phyloP scores from a whole-genome alignment of 2,113 vertebrate genomes.

The Xenopus laevis region DNA sequence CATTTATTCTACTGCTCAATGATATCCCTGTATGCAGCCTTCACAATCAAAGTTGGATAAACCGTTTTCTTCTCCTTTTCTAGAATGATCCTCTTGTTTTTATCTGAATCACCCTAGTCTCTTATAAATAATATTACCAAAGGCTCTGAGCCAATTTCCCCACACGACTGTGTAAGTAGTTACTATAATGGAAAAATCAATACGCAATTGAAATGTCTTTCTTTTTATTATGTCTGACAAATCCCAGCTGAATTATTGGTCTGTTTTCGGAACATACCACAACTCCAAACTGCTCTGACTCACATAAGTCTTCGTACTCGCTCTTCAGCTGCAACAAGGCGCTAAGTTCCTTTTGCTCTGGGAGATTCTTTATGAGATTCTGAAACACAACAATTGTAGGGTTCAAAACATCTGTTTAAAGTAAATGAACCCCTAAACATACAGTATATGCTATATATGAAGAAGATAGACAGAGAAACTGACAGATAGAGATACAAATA shows the following conservation, averaged over 20 bases:
- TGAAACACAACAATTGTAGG: conserved; percentile 57
- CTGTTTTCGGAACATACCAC: conserved; percentile 78
- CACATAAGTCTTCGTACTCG: conserved; percentile 90
- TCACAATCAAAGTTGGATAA: not conserved
- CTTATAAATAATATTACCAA: conserved; percentile 40
- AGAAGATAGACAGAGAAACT: too few species aligned
- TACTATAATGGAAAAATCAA: conserved; percentile 39
- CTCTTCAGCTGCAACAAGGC: conserved; percentile 83
- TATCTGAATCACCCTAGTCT: conserved; percentile 30
- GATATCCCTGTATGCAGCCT: too few species aligned
- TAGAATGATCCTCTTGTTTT: conserved; percentile 13
- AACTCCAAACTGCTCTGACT: conserved; percentile 93
- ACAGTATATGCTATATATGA: too few species aligned
- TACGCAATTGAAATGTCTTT: conserved; percentile 33
- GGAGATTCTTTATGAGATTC: conserved; percentile 95
- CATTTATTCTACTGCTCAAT: too few species aligned
- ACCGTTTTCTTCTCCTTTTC: not conserved
- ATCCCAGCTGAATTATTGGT: not conserved
- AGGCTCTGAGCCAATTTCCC: conserved; percentile 25
- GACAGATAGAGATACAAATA: too few species aligned
- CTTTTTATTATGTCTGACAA: conserved; percentile 33
- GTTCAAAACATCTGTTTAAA: too few species aligned
- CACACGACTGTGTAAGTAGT: conserved; percentile 29
- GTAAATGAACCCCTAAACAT: too few species aligned
- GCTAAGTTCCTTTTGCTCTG: conserved; percentile 88